Evolutionary conservation across 2,888 invertebrate species (phyloP), one percentile per base, ranked within the genome.

Genomic region (Agelastica alni): DNA sequence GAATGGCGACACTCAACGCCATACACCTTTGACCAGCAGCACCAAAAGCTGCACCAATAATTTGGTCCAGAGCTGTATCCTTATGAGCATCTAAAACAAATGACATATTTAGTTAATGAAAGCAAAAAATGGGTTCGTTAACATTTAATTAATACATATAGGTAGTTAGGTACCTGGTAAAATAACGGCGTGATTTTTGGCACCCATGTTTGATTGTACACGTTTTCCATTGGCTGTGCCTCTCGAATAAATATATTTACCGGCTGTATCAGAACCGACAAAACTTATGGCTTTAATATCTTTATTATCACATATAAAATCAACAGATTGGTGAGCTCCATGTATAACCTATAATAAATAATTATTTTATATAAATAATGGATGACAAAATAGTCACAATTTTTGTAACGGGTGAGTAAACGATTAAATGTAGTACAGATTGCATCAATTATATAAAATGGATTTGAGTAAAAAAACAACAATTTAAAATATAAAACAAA

Each of bases 1-100:
- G 89, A 20, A 96, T 86, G 1, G 89, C 93, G 0, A 95, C 95
- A 46, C 96, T 94, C 43, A 99, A 84, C 1, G 99, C 99, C 99
- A 99, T 99, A 76, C 99, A 99, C 32, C 99, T 83, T 78, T 99
- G 99, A 5, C 99, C 99, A 32, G 99, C 99, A 4, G 99, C 99
- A 0, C 99, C 99, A 78, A 99, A 99, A 0, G 96, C 97, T 1
- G 99, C 99, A 0, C 98, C 77, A 10, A 65, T 59, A n/a, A 71
- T 39, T 32, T 96, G 95, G 73, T 97, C 97, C 22, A 99, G 80
- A 0, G 96, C 94, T 69, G 93, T 89, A 70, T 96, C 96, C 76
- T 97, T 98, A 78, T 97, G 96, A 1, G 98, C 98, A 77, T 99
- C 99, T 39, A 20, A 39, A 39, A 17, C n/a, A n/a, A n/a, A n/a